phyloP scores from a whole-genome alignment of 1,140 invertebrate genomes.

The Galendromus occidentalis region DNA sequence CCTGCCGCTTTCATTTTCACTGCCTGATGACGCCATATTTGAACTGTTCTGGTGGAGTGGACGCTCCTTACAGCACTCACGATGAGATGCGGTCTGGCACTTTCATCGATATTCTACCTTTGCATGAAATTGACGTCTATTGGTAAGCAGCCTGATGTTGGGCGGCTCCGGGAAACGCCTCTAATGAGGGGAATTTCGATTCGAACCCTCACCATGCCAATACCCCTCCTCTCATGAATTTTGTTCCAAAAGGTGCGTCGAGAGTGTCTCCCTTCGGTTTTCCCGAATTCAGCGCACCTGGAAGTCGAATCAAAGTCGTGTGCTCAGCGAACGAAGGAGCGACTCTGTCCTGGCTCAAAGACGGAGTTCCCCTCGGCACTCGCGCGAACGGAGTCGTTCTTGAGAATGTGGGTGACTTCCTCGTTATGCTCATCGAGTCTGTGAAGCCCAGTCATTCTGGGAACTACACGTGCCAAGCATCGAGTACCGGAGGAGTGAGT shows the following conservation, averaged over 20 bases:
- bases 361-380: slow-evolving; percentile 10
- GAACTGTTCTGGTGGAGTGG: too few relatives aligned
- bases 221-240: too few relatives aligned
- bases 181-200: too few relatives aligned
- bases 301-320: slow-evolving; percentile 11
- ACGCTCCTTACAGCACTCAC: too few relatives aligned
- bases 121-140: too few relatives aligned
- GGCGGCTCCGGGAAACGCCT: too few relatives aligned
- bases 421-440: slow-evolving; percentile 42
- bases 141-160: too few relatives aligned
- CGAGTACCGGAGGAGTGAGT: slow-evolving; percentile 14
- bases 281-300: slow-evolving; percentile 11
- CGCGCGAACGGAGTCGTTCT: background rate
- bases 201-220: too few relatives aligned
- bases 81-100: too few relatives aligned
- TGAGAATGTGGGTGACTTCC: slow-evolving; percentile 11
- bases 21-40: too few relatives aligned
- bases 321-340: slow-evolving; percentile 4
- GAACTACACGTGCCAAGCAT: slow-evolving; percentile 21
- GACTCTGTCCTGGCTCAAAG: slow-evolving; percentile 14
- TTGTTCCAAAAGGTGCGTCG: slow-evolving; percentile 12
- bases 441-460: slow-evolving; percentile 38
- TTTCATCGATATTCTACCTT: too few relatives aligned
- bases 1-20: too few relatives aligned
- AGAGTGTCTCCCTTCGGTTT: slow-evolving; percentile 13